A percentile compares a stretch with the other conserved stretches of the same genome.
Conservation (phyloP, 2,888 invertebrate genomes). For the Taphrorychus bicolor region DNA sequence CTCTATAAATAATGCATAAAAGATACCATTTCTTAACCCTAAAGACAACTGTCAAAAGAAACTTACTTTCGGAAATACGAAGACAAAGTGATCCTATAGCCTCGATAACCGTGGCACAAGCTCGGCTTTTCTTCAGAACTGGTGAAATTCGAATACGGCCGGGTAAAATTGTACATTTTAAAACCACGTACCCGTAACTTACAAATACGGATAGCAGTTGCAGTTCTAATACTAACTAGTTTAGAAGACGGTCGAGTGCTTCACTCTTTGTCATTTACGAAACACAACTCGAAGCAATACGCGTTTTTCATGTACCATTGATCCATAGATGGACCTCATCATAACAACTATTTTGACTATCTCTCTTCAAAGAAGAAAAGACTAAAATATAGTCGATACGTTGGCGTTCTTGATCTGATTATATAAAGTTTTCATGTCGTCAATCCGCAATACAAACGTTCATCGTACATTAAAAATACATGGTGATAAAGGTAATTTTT, state of each 20-base stretch:
- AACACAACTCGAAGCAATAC: too few species aligned
- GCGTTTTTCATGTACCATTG: too few species aligned
- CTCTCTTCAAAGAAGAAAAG: too few species aligned
- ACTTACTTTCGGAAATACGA: slow-evolving; percentile 36
- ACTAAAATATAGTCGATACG: too few species aligned
- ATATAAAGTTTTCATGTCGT: too few species aligned
- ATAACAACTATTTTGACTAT: too few species aligned
- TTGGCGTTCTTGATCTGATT: too few species aligned
- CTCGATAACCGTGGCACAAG: slow-evolving; percentile 11
- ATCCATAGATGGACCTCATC: too few species aligned
- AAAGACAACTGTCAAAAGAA: slow-evolving; percentile 29
- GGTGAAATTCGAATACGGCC: slow-evolving; percentile 2
- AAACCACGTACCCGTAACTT: slow-evolving; percentile 60
- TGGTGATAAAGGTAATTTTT: too few species aligned
- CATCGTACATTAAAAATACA: too few species aligned
- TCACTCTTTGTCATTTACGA: neutral
- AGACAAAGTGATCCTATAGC: slow-evolving; percentile 25
- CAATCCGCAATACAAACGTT: too few species aligned
- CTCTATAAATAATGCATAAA: neutral
- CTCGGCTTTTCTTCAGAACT: slow-evolving; percentile 10
- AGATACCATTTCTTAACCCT: slow-evolving; percentile 12
- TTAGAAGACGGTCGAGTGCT: neutral
- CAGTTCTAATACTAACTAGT: slow-evolving; percentile 24
- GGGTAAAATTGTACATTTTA: neutral
- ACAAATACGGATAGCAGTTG: slow-evolving; percentile 60